Conservation (phyloP, 2,888 invertebrate genomes). For the Dusona sp. region DNA sequence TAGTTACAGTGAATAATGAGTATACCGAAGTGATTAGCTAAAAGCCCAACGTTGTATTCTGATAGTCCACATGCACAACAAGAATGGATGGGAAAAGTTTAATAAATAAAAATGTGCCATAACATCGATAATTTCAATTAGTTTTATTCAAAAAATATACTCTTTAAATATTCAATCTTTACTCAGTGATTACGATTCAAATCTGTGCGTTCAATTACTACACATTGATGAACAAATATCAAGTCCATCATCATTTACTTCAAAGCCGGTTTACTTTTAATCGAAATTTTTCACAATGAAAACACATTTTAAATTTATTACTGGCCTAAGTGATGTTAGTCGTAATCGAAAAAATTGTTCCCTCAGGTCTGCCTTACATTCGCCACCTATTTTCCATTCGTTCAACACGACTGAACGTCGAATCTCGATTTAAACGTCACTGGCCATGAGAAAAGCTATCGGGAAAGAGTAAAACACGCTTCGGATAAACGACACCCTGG, state of each 20-base stretch:
- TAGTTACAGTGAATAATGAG: constrained; percentile 64
- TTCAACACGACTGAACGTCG: not conserved
- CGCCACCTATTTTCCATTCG: not conserved
- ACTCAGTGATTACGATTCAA: too few relatives aligned
- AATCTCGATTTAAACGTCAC: constrained; percentile 17
- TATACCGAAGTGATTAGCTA: constrained; percentile 66
- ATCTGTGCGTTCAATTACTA: too few relatives aligned
- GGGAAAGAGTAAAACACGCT: constrained; percentile 2
- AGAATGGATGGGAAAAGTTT: not conserved
- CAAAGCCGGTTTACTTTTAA: not conserved
- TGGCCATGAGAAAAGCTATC: constrained; percentile 31
- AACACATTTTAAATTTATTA: not conserved
- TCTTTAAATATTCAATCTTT: not conserved
- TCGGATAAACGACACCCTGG: constrained; percentile 48
- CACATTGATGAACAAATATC: not conserved
- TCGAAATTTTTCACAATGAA: not conserved
- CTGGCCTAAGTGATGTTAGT: too few relatives aligned
- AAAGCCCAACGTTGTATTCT: constrained; percentile 36
- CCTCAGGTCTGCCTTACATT: not conserved
- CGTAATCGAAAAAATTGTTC: not conserved
- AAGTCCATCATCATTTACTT: not conserved
- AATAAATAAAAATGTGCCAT: constrained; percentile 36
- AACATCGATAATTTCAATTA: not conserved
- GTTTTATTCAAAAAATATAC: not conserved
- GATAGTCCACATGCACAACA: not conserved